These are phyloP conservation scores for Vipera latastei DNA, from an alignment of 2,797 vertebrate genomes.

Conservation along the genomic window DNA sequence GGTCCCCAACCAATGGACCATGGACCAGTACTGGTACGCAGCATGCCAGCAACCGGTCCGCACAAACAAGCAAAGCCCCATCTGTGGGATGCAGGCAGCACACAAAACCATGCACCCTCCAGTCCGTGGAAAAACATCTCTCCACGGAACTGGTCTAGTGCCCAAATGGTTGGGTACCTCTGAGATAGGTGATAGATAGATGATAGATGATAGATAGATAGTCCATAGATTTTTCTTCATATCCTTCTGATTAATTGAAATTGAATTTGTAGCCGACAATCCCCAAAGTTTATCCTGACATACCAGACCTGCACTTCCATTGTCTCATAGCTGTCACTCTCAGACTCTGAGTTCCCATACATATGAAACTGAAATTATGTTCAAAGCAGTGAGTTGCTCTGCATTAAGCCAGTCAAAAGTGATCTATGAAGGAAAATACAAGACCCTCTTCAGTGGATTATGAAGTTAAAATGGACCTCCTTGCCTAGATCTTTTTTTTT, in stretches of 20 bases:
- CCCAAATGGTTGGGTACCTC: too few relatives aligned
- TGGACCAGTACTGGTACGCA: too few relatives aligned
- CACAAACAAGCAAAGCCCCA: too few relatives aligned
- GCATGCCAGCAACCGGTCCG: too few relatives aligned
- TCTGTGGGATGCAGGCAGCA: too few relatives aligned
- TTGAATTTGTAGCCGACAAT: background rate
- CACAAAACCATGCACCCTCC: too few relatives aligned
- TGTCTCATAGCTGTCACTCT: background rate
- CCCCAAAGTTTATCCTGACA: background rate
- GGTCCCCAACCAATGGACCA: too few relatives aligned
- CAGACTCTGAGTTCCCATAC: background rate
- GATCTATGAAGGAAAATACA: background rate
- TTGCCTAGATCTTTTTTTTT: background rate
- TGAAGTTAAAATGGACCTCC: background rate
- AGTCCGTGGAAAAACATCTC: too few relatives aligned
- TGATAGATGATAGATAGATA: background rate
- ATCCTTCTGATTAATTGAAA: slow-evolving; percentile 32
- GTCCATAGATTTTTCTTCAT: background rate
- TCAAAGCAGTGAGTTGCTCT: background rate
- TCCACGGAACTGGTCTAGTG: too few relatives aligned
- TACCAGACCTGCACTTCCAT: background rate
- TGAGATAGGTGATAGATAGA: too few relatives aligned
- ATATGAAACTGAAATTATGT: background rate
- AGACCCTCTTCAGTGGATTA: background rate
- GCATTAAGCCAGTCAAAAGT: background rate